Conservation (phyloP, 2,888 invertebrate genomes). For the Congeria kusceri region DNA sequence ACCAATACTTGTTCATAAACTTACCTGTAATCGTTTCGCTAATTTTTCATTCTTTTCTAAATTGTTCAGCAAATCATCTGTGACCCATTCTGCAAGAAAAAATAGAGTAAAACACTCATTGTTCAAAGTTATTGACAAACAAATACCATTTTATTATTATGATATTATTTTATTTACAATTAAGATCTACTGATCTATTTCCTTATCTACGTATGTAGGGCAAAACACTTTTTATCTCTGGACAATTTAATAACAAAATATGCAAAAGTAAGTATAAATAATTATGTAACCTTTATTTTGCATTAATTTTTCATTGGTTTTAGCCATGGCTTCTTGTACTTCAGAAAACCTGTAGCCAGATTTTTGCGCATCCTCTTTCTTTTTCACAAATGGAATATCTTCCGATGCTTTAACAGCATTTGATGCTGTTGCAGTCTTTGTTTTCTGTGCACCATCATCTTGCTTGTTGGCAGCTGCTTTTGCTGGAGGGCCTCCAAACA, state of each 20-base stretch:
- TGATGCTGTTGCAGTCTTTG: constrained; percentile 5
- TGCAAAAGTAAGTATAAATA: neutral
- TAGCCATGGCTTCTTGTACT: constrained; percentile 79
- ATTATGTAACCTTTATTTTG: constrained; percentile 54
- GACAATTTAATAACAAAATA: constrained; percentile 4
- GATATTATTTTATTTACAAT: no score
- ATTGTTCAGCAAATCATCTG: constrained; percentile 78
- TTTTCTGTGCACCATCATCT: neutral
- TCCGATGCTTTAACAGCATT: constrained; percentile 50
- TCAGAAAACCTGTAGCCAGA: constrained; percentile 74
- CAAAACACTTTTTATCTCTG: no score
- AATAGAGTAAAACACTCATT: constrained; percentile 1
- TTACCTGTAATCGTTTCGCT: constrained; percentile 70
- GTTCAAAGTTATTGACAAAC: neutral
- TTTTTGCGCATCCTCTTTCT: constrained; percentile 64
- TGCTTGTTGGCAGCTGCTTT: constrained; percentile 33
- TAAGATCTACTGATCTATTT: no score
- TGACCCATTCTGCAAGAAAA: constrained; percentile 80
- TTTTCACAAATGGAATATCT: constrained; percentile 78
- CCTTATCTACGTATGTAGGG: no score
- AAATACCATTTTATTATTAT: no score
- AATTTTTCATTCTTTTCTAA: constrained; percentile 78
- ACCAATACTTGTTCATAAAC: no score
- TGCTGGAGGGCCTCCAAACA: constrained; percentile 73
- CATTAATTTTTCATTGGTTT: constrained; percentile 52